Evolutionary conservation across 2,797 vertebrate genomes (phyloP), one percentile per base, ranked within the genome.

Genomic region (Hippocampus kuda): DNA sequence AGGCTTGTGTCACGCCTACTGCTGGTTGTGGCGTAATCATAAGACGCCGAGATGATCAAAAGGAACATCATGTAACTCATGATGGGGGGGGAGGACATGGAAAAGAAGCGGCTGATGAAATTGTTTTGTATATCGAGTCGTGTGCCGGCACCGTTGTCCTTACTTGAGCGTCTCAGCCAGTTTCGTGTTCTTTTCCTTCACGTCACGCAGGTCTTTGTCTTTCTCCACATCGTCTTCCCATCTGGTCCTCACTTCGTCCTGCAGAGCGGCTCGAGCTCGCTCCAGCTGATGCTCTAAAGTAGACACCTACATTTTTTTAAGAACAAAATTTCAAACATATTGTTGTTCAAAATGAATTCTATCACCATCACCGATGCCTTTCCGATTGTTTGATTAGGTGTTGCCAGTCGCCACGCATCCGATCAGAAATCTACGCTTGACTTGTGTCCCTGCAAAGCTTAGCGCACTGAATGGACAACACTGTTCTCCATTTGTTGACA

Each of bases 281-380:
- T 94, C 93, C 86, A 95, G 88, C 74, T 94, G 90, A 84, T 93
- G 91, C 84, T 96, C 94, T 83, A 98, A 81, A 77, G 70, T 80
- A 24, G 93, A 94, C 68, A 98, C 87, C 96, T 98, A 70, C 12
- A 38, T 38, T 38, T 38, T 44, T 44, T 44, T 11, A 44, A 44
- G 12, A 11, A 44, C 5, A 0, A 44, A 44, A 1, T 44, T 13
- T 44, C 0, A 11, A 44, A 13, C 11, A 44, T 6, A 34, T 34
- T 44, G 42, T 2, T 44, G 10, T 54, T n/a, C 5, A 22, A 54
- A 54, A 8, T n/a, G 53, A 54, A 9, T 54, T 54, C n/a, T 27
- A n/a, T n/a, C 56, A 12, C 12, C 24, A 57, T 11, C 11, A 4
- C 42, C 42, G 3, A 44, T 44, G 12, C 12, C 12, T 10, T 44